Evolutionary conservation across 2,888 invertebrate species (phyloP).

Genomic region (Omphaloscelis lunosa): DNA sequence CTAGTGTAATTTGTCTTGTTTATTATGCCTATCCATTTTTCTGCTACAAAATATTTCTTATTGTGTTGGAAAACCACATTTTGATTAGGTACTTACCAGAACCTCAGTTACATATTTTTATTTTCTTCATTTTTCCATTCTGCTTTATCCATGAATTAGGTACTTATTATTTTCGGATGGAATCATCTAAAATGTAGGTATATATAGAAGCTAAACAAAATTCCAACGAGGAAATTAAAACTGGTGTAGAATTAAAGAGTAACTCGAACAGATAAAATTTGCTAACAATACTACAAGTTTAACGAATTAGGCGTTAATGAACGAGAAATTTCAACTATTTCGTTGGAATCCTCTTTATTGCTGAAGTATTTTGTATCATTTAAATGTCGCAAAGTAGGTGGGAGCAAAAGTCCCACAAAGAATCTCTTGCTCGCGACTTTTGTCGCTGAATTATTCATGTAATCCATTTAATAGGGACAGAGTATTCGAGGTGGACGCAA

Average conservation of each 20-base stretch:
- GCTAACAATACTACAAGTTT: conserved; percentile 34
- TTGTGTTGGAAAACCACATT: conserved; percentile 16
- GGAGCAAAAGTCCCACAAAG: conserved; percentile 69
- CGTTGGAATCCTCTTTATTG: conserved; percentile 38
- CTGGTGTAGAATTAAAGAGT: conserved; percentile 8
- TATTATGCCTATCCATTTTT: conserved; percentile 41
- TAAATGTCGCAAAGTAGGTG: conserved; percentile 60
- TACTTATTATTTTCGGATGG: not conserved
- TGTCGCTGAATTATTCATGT: conserved; percentile 88
- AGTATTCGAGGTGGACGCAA: conserved; percentile 62
- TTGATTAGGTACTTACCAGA: conserved; percentile 41
- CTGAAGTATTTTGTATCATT: conserved; percentile 55
- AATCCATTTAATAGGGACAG: conserved; percentile 84
- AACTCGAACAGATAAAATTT: conserved; percentile 1
- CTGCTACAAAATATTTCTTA: conserved; percentile 17
- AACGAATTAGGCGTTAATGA: conserved; percentile 53
- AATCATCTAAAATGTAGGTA: conserved; percentile 4
- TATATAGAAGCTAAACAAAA: not conserved
- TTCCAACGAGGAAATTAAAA: conserved; percentile 5
- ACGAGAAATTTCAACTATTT: conserved; percentile 38
- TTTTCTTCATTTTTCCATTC: not conserved
- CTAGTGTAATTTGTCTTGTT: conserved; percentile 43
- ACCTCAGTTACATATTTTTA: conserved; percentile 20
- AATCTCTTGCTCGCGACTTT: conserved; percentile 76
- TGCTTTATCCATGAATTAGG: not conserved